A percentile compares a stretch with the other conserved stretches of the same genome.
Conservation (phyloP, 2,888 invertebrate genomes). For the Chrysodeixis includens region DNA sequence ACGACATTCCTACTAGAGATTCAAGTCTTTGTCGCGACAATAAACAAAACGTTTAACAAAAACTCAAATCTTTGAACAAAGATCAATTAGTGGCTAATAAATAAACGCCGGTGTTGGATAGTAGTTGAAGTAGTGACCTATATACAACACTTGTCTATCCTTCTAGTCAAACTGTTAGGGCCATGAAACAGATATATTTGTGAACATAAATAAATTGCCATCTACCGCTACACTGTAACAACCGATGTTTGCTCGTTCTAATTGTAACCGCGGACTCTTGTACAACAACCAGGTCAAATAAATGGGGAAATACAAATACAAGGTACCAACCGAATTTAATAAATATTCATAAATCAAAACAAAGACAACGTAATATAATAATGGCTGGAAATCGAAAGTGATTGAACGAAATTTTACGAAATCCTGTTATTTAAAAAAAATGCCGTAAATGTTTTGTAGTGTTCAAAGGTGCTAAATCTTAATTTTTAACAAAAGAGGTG, state of each 20-base stretch:
- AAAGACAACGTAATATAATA: background rate
- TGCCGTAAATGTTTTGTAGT: too few species aligned
- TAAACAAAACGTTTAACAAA: too few species aligned
- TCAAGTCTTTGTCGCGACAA: too few species aligned
- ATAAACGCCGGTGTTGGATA: too few species aligned
- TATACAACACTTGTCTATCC: background rate
- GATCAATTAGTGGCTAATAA: too few species aligned
- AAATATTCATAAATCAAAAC: constrained; percentile 5
- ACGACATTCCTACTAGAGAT: background rate
- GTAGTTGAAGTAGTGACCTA: background rate
- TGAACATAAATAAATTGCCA: constrained; percentile 18
- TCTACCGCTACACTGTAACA: constrained; percentile 7
- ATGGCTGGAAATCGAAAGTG: too few species aligned
- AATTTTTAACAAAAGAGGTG: background rate
- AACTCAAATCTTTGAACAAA: too few species aligned
- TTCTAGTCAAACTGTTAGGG: background rate
- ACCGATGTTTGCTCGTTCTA: constrained; percentile 18
- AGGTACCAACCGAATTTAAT: background rate
- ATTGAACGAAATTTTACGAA: too few species aligned
- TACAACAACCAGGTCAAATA: constrained; percentile 31
- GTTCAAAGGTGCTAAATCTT: too few species aligned
- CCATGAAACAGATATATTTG: constrained; percentile 16
- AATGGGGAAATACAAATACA: constrained; percentile 20
- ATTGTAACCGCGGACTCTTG: constrained; percentile 17
- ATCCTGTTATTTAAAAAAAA: too few species aligned